Evolutionary conservation across 2,113 vertebrate species (phyloP).

Genomic region (Cyrtonyx montezumae): DNA sequence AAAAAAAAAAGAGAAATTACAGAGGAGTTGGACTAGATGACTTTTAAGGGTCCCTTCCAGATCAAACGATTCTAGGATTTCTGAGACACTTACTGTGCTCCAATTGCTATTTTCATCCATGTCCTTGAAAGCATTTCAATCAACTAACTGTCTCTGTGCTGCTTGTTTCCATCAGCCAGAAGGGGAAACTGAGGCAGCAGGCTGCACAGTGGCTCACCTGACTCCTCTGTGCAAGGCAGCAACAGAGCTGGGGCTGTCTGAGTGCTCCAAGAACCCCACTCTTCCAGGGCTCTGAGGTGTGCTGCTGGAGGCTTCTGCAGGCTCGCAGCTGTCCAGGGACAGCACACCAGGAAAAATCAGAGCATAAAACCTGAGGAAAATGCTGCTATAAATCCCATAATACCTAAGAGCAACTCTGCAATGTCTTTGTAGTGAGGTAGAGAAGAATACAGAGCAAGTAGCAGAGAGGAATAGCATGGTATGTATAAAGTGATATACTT

Average conservation of each 20-base stretch:
- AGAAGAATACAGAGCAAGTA: neutral
- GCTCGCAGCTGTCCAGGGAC: neutral
- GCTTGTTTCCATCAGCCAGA: neutral
- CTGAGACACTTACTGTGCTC: accelerated
- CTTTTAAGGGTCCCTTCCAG: too few relatives aligned
- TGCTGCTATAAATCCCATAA: neutral
- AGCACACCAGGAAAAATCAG: neutral
- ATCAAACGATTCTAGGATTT: neutral
- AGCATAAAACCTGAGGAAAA: neutral
- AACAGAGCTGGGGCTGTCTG: neutral
- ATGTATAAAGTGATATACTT: conserved; percentile 68
- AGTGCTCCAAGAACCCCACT: neutral
- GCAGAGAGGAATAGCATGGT: neutral
- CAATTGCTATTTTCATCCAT: neutral
- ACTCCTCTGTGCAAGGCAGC: neutral
- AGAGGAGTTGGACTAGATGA: too few relatives aligned
- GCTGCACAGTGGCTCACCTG: accelerated
- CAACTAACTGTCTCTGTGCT: accelerated
- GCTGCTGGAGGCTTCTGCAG: neutral
- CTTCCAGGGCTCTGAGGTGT: neutral
- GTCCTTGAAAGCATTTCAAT: neutral
- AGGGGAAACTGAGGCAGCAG: neutral
- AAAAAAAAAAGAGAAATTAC: neutral
- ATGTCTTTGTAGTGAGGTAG: neutral
- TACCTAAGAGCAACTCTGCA: accelerated